A percentile compares a stretch with the other conserved stretches of the same genome.
phyloP scores from a whole-genome alignment of 53 echinoderm and acorn worm species.

The Holothuria leucospilota region DNA sequence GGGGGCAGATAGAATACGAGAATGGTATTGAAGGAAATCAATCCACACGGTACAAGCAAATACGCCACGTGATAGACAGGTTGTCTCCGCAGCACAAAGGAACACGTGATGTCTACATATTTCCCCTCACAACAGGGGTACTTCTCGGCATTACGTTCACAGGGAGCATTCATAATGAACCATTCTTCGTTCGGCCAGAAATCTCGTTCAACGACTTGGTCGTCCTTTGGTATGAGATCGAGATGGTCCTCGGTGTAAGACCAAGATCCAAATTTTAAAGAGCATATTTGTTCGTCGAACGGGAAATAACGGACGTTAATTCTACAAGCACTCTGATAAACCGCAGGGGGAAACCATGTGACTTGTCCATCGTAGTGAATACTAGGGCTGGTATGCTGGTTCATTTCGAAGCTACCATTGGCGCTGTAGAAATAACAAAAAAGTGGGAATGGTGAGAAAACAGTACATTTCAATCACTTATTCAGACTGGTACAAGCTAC shows the following conservation, averaged over 20 bases:
- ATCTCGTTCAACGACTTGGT: slow-evolving; percentile 71
- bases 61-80: slow-evolving; percentile 95
- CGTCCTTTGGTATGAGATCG: slow-evolving; percentile 77
- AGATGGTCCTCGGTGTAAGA: slow-evolving; percentile 77
- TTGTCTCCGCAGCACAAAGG: slow-evolving; percentile 84
- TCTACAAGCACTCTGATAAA: slow-evolving; percentile 94
- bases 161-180: slow-evolving; percentile 78
- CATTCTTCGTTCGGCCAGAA: slow-evolving; percentile 94
- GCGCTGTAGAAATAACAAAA: slow-evolving; percentile 58
- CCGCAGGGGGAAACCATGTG: slow-evolving; percentile 87
- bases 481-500: too few relatives aligned
- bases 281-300: slow-evolving; percentile 94
- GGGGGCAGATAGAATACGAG: slow-evolving; percentile 96
- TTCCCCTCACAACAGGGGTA: slow-evolving; percentile 85
- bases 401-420: slow-evolving; percentile 88
- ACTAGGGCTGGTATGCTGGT: slow-evolving; percentile 72
- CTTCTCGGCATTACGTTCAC: slow-evolving; percentile 67
- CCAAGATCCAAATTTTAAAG: slow-evolving; percentile 97
- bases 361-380: slow-evolving; percentile 82
- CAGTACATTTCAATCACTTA: too few relatives aligned
- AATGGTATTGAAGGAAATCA: slow-evolving; percentile 92
- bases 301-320: slow-evolving; percentile 95
- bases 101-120: slow-evolving; percentile 93
- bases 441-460: too few relatives aligned
- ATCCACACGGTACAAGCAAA: slow-evolving; percentile 84